These are phyloP conservation scores for Melanotaenia trifasciata DNA, from an alignment of 2,797 vertebrate species.

Conservation along the genomic window DNA sequence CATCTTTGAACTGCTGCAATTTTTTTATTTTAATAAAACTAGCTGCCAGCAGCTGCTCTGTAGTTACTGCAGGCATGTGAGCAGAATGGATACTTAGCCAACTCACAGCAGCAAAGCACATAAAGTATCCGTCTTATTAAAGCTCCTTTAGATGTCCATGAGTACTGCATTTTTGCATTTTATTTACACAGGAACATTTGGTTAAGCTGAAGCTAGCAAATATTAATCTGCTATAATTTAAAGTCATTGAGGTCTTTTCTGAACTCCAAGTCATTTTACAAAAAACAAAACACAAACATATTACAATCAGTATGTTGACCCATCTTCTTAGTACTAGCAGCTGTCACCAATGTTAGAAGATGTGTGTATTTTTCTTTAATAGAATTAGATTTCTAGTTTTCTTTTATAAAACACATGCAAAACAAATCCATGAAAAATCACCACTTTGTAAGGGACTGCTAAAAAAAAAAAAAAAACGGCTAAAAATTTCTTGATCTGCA, in stretches of 20 bases:
- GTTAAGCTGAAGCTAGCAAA: too few relatives aligned
- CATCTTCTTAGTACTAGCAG: not conserved
- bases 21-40: not conserved
- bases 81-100: not conserved
- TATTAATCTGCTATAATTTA: too few relatives aligned
- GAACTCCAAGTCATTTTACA: too few relatives aligned
- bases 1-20: not conserved
- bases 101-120: not conserved
- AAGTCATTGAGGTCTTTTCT: not conserved
- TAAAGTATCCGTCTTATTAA: not conserved
- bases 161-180: not conserved
- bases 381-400: too few relatives aligned
- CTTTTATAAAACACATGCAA: too few relatives aligned
- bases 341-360: too few relatives aligned
- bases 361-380: too few relatives aligned
- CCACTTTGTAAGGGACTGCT: slow-evolving; percentile 34
- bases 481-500: slow-evolving; percentile 8
- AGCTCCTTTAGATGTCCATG: not conserved
- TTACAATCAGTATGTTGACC: too few relatives aligned
- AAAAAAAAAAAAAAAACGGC: not conserved
- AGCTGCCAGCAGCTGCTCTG: not conserved
- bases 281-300: too few relatives aligned
- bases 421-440: not conserved
- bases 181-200: too few relatives aligned
- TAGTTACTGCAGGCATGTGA: not conserved